These are phyloP conservation scores for Hemaris fuciformis DNA, from an alignment of 2,888 invertebrate species.

Conservation along the genomic window DNA sequence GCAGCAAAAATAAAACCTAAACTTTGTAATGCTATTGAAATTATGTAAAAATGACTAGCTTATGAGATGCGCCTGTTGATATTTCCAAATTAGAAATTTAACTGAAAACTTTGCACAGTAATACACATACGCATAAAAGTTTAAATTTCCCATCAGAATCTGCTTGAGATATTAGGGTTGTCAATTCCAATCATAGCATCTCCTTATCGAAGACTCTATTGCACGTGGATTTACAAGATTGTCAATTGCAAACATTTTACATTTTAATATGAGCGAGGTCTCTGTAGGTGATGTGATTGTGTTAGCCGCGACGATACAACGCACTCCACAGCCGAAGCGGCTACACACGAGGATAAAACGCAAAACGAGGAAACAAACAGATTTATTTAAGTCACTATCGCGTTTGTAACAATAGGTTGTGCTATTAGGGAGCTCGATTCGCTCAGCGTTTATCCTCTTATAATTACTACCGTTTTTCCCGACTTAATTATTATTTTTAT, in stretches of 20 bases:
- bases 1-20: too few relatives aligned
- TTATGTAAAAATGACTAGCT: too few relatives aligned
- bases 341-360: constrained; percentile 36
- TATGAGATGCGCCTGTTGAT: too few relatives aligned
- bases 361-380: constrained; percentile 42
- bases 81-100: too few relatives aligned
- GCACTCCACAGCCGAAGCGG: background rate
- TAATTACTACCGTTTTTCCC: background rate
- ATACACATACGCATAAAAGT: too few relatives aligned
- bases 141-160: too few relatives aligned
- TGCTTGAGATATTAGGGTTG: background rate
- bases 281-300: background rate
- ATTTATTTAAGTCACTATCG: constrained; percentile 29
- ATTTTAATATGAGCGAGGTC: background rate
- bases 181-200: background rate
- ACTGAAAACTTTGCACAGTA: too few relatives aligned
- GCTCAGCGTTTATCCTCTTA: background rate
- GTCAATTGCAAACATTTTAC: background rate
- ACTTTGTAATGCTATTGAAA: too few relatives aligned
- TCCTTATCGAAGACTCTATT: background rate
- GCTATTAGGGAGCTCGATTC: background rate
- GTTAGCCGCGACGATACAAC: background rate
- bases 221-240: background rate
- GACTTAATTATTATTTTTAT: too few relatives aligned
- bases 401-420: background rate